Evolutionary conservation across 2,113 vertebrate species (phyloP).

Genomic region (Sula dactylatra): DNA sequence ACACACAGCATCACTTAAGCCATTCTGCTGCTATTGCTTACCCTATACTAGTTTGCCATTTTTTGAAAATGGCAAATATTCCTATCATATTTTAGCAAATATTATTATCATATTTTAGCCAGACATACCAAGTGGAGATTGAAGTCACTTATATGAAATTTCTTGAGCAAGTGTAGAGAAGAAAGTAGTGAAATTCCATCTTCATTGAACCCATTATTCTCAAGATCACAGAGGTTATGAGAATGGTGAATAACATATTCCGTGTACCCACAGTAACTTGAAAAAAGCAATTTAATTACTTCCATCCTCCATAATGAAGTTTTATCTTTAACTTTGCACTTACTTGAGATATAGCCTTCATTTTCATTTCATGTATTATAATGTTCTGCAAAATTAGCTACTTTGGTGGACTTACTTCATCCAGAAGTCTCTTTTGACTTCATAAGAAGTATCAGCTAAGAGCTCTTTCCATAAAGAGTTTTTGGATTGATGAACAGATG

Average conservation of each 20-base stretch:
- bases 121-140: background rate
- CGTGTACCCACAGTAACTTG: background rate
- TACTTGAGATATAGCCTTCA: background rate
- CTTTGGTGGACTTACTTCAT: background rate
- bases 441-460: background rate
- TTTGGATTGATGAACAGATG: conserved; percentile 39
- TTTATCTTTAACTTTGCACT: background rate
- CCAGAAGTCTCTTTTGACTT: background rate
- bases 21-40: background rate
- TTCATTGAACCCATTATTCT: background rate
- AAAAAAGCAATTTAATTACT: conserved; percentile 4
- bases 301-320: background rate
- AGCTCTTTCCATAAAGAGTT: background rate
- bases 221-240: background rate
- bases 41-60: background rate
- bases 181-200: background rate
- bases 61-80: background rate
- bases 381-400: background rate
- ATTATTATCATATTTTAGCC: background rate
- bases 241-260: background rate
- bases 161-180: background rate
- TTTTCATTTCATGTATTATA: background rate
- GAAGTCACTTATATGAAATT: background rate
- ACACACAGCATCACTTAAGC: background rate
- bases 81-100: background rate